Conservation (phyloP, 2,797 vertebrate species). For the Melopsittacus undulatus region DNA sequence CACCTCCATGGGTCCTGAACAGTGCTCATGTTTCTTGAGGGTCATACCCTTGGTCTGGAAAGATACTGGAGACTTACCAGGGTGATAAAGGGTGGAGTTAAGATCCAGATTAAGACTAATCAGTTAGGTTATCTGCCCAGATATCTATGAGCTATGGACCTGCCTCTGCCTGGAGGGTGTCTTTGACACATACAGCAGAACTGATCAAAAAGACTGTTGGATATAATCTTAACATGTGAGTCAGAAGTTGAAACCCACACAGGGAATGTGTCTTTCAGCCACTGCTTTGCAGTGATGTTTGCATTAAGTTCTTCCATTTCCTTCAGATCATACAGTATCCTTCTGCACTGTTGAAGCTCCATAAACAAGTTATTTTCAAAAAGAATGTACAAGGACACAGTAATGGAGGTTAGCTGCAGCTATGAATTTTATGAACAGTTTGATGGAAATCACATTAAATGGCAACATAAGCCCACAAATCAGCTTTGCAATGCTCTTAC, state of each 20-base stretch:
- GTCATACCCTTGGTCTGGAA: background rate
- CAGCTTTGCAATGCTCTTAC: slow-evolving; percentile 37
- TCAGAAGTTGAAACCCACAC: background rate
- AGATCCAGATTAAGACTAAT: background rate
- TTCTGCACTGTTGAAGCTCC: background rate
- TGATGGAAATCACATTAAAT: slow-evolving; percentile 64
- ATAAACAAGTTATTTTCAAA: slow-evolving; percentile 51
- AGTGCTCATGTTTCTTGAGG: background rate
- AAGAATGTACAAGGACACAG: slow-evolving; percentile 57
- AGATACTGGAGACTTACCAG: background rate
- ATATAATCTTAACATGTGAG: background rate
- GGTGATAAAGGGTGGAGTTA: background rate
- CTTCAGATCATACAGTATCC: background rate
- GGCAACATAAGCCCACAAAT: slow-evolving; percentile 53
- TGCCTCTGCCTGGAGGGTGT: background rate
- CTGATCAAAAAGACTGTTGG: background rate
- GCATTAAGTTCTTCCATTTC: background rate
- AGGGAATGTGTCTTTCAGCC: background rate
- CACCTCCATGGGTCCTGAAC: background rate
- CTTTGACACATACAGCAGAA: background rate
- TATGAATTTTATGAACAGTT: slow-evolving; percentile 62
- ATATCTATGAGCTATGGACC: background rate
- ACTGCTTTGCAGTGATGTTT: background rate
- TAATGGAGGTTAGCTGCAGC: slow-evolving; percentile 37
- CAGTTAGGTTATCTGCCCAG: background rate